Evolutionary conservation across 2,797 vertebrate genomes (phyloP), one percentile per base, ranked within the genome.

Genomic region (Ptychadena robeensis): DNA sequence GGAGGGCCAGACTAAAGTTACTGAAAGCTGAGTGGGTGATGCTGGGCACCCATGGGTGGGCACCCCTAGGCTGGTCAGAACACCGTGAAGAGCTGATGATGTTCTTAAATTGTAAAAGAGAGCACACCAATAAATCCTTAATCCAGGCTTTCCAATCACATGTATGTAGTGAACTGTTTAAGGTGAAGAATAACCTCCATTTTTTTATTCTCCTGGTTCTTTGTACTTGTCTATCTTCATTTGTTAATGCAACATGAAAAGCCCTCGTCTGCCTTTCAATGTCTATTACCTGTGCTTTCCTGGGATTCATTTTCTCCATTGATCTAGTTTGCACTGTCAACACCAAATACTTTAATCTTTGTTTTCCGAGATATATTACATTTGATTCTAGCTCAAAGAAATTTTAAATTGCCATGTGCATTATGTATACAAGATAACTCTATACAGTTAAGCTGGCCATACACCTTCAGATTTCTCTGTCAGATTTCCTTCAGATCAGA

Each of bases 211-310:
- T n/a, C 14, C 22, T 48, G 4, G 18, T 48, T 22, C 1, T 64
- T 64, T 40, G 73, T 40, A 64, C 57, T 18, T 10, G 12, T 1
- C 35, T 22, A 9, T 11, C 6, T 15, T 40, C 25, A 38, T 64
- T 64, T 64, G 59, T 38, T 40, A 64, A 75, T 75, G 34, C 14
- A 38, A 75, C 73, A 75, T 63, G 25, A 75, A 75, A 64, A 28
- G 34, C 32, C 35, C 12, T 10, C 8, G 53, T n/a, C 12, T 63
- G 14, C 10, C 14, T 37, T 35, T 37, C n/a, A 22, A 28, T 11
- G 2, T 75, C 38, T 30, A 75, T 73, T 61, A 37, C 28, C 27
- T 64, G 0, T 35, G 3, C 22, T 74, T 53, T 57, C 22, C 9
- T n/a, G 11, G 32, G 18, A 73, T 4, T 34, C 30, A 32, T 67